Percentiles rank a stretch among this genome's conserved stretches.
These are phyloP conservation scores for Oenanthe melanoleuca DNA, from an alignment of 2,113 vertebrate species.

Conservation along the genomic window DNA sequence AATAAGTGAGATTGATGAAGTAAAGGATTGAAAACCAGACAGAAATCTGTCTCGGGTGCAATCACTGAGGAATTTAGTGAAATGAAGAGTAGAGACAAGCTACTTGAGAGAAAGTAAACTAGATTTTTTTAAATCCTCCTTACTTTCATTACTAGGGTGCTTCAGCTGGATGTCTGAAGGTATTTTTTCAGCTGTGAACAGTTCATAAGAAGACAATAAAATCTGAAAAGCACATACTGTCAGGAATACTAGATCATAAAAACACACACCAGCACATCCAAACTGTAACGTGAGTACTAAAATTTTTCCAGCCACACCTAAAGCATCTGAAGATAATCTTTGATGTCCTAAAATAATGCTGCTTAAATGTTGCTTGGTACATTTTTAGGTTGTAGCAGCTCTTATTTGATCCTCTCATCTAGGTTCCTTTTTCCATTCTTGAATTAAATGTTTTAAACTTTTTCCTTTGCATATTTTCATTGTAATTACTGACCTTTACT, in stretches of 20 bases:
- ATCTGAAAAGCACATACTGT: not conserved
- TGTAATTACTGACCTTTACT: conserved; percentile 32
- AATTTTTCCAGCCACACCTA: conserved; percentile 54
- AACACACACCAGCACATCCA: not conserved
- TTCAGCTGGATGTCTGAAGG: not conserved
- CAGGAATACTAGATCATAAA: not conserved
- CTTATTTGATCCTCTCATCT: conserved; percentile 51
- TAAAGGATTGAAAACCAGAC: not conserved
- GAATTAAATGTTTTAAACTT: not conserved
- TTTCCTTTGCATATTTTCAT: conserved; percentile 22
- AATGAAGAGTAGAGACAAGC: not conserved
- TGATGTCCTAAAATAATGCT: conserved; percentile 65
- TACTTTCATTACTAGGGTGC: not conserved
- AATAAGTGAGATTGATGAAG: not conserved
- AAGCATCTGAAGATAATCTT: conserved; percentile 50
- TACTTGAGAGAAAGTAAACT: not conserved
- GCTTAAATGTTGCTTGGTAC: conserved; percentile 37
- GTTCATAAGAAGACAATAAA: not conserved
- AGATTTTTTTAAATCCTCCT: not conserved
- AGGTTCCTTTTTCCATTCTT: not conserved
- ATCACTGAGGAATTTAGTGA: not conserved
- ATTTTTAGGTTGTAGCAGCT: conserved; percentile 22
- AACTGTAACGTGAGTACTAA: conserved; percentile 14
- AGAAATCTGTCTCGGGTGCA: not conserved
- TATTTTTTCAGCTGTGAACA: not conserved